Evolutionary conservation across 2,113 vertebrate genomes (phyloP), one percentile per base, ranked within the genome.

Genomic region (Rafetus swinhoei): DNA sequence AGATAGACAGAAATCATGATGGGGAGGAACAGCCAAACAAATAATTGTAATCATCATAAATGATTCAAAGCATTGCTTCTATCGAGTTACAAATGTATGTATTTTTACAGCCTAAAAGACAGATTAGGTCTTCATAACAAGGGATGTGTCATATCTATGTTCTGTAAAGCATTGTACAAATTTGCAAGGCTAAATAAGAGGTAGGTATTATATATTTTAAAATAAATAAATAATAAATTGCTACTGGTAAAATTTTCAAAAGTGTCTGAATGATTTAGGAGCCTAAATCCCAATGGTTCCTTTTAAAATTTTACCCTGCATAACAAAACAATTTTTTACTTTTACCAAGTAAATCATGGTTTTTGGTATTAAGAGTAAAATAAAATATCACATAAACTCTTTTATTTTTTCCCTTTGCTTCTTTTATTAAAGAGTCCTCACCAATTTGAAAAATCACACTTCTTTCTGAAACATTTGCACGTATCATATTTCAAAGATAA

Each of bases 31-130:
- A 16, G 82, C 83, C 15, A 85, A 93, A 94, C 88, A 29, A 94
- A 80, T 72, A 92, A 54, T 91, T 90, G 35, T 74, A 74, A 74
- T 45, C 10, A 9, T 39, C 15, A 74, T 65, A 45, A 76, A 77
- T 86, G 84, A 95, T 94, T 65, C 79, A 92, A 93, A 90, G 35
- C 89, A 82, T 93, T 97, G 10, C 72, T 76, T 76, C 72, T 35
- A 45, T 21, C 39, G 21, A 74, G 10, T 90, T 95, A 84, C 72
- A 87, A 69, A 39, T 55, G 82, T 95, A 96, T 95, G 91, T 84
- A 90, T 96, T 95, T 87, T 60, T 55, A 94, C 89, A 35, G 84
- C 90, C 93, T 91, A 69, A 69, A 69, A 69, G 62, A n/a, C 6
- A 35, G n/a, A 72, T 14, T 90, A 86, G 88, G 72, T 90, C 35